Evolutionary conservation across 2,113 vertebrate genomes (phyloP).

Genomic region (Ellobius talpinus): DNA sequence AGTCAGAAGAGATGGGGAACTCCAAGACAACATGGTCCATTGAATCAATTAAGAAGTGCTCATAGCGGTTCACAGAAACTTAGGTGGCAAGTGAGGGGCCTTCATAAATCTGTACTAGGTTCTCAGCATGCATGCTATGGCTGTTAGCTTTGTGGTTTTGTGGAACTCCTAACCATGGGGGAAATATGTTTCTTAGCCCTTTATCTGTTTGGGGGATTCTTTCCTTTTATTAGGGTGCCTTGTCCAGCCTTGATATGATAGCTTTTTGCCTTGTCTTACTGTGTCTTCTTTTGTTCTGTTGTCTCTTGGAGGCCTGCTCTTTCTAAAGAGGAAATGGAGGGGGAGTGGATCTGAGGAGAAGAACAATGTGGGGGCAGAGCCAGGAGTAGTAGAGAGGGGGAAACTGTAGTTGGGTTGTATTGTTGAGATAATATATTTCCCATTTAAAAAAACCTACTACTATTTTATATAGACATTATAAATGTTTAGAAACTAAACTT

Average conservation of each 20-base stretch:
- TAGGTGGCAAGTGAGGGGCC: neutral
- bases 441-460: neutral
- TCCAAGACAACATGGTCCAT: neutral
- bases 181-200: neutral
- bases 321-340: neutral
- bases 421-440: neutral
- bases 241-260: neutral
- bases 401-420: neutral
- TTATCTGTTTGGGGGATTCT: neutral
- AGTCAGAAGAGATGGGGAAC: neutral
- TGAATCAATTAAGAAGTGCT: no score
- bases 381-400: neutral
- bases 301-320: neutral
- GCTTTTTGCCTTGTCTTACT: neutral
- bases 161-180: neutral
- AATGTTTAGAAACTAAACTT: neutral
- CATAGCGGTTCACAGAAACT: neutral
- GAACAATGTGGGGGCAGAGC: neutral
- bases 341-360: neutral
- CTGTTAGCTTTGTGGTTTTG: neutral
- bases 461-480: neutral
- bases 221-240: neutral
- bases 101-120: neutral
- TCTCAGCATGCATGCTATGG: neutral
- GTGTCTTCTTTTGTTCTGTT: neutral